Conservation (phyloP, 2,888 invertebrate species). For the Corythucha ciliata region DNA sequence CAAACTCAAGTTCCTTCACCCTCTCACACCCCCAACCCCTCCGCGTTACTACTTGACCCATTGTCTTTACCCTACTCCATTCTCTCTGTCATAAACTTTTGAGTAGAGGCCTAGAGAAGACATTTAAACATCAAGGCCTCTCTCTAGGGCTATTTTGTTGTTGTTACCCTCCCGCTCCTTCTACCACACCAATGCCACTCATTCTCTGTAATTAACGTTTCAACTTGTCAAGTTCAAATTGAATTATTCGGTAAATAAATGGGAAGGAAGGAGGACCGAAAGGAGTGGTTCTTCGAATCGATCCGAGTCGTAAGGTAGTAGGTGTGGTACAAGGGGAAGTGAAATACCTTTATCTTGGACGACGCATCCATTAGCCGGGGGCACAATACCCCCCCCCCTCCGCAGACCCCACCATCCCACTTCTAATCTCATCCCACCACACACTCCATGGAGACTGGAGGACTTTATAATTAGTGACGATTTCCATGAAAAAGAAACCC, state of each 20-base stretch:
- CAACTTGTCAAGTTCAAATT: constrained; percentile 26
- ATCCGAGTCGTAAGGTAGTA: no score
- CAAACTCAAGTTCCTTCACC: constrained; percentile 9
- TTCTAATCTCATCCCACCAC: neutral
- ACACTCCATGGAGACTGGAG: neutral
- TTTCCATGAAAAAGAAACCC: no score
- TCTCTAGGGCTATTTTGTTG: constrained; percentile 26
- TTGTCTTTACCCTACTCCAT: constrained; percentile 11
- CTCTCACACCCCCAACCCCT: neutral
- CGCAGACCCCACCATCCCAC: constrained; percentile 5
- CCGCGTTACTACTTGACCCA: constrained; percentile 15
- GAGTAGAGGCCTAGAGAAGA: no score
- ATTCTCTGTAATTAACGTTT: constrained; percentile 27
- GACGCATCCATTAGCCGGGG: constrained; percentile 23
- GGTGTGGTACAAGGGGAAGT: no score
- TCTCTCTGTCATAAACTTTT: constrained; percentile 21
- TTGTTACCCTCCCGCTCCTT: constrained; percentile 23
- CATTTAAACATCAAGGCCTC: no score
- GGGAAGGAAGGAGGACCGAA: constrained; percentile 27
- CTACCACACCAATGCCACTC: no score
- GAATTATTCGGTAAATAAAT: constrained; percentile 32
- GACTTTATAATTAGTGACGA: no score
- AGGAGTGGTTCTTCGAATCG: constrained; percentile 1
- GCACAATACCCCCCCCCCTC: constrained; percentile 16
- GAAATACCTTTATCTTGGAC: constrained; percentile 20